Percentiles rank a stretch among this genome's conserved stretches.
These are phyloP conservation scores for Ceraclea dissimilis DNA, from an alignment of 2,888 invertebrate species.

Conservation along the genomic window DNA sequence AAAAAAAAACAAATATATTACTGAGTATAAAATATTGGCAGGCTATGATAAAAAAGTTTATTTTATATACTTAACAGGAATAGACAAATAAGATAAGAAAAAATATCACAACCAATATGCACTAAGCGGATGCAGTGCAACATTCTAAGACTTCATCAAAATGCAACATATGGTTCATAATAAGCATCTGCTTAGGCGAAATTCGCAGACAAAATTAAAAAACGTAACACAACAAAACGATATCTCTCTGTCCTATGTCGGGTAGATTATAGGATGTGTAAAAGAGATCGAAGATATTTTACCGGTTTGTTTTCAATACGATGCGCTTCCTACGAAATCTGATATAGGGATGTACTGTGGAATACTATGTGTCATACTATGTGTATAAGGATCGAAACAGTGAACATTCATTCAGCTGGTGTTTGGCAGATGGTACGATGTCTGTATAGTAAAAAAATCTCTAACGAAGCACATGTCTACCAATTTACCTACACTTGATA, in stretches of 20 bases:
- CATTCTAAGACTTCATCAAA: slow-evolving; percentile 9
- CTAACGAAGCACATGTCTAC: slow-evolving; percentile 10
- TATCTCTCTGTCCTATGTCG: neutral
- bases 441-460: slow-evolving; percentile 7
- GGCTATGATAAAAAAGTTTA: too few species aligned
- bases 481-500: neutral
- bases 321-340: slow-evolving; percentile 23
- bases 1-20: too few species aligned
- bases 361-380: neutral
- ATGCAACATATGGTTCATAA: slow-evolving; percentile 11
- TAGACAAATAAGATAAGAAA: too few species aligned
- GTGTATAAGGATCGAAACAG: slow-evolving; percentile 9
- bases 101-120: neutral
- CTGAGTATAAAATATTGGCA: too few species aligned
- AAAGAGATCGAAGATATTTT: neutral
- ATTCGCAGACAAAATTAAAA: neutral
- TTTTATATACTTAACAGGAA: too few species aligned
- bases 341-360: slow-evolving; percentile 17
- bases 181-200: slow-evolving; percentile 14
- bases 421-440: slow-evolving; percentile 22
- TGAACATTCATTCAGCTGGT: slow-evolving; percentile 24
- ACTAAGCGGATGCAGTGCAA: slow-evolving; percentile 9
- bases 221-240: neutral
- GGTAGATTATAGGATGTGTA: neutral
- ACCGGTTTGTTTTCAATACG: neutral